Base-by-base conservation (phyloP, 2,888 invertebrate species). In the Mimumesa dahlbomi region DNA sequence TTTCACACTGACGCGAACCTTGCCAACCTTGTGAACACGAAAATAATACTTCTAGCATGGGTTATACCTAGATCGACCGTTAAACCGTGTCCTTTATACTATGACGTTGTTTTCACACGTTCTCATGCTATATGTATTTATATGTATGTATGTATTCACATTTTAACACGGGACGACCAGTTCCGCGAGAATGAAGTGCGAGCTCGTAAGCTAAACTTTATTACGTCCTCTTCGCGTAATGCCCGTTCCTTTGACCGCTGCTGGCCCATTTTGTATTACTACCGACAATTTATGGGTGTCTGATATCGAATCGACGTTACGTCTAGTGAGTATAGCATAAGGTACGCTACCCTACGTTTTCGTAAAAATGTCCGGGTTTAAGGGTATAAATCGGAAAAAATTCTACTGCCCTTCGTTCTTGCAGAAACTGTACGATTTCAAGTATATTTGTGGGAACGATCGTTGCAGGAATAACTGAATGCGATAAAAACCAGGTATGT, bases 51-150 rank as follows among this genome's bases (percentile, higher is more conserved):
- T 58, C 52, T 9, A 31, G 45, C 59, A 72, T 57, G 76, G 62
- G 71, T 79, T 77, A 70, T n/a, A n/a, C n/a, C 66, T 72, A 64
- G 58, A 75, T 61, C 64, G 61, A 62, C 74, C 42, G 65, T 48
- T 38, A 48, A 43, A 19, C 22, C 31, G 43, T 22, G 25, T 58
- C 40, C 58, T 49, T 40, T 40, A 40, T 16, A 7, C 29, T n/a
- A 29, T 36, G 49, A 13, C 25, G 53, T 38, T 50, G 34, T 36
- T 46, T 38, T 52, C 4, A 38, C 36, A n/a, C 38, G 48, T 45
- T 31, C 16, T 16, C 31, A n/a, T n/a, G n/a, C n/a, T 29, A 6
- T 36, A n/a, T 13, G 36, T 36, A n/a, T n/a, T n/a, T n/a, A n/a
- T 29, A 29, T 7, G 4, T 29, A 6, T 29, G n/a, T n/a, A n/a